These are phyloP conservation scores for Entomobrya multifasciata DNA, from an alignment of 2,888 invertebrate genomes.

Conservation along the genomic window DNA sequence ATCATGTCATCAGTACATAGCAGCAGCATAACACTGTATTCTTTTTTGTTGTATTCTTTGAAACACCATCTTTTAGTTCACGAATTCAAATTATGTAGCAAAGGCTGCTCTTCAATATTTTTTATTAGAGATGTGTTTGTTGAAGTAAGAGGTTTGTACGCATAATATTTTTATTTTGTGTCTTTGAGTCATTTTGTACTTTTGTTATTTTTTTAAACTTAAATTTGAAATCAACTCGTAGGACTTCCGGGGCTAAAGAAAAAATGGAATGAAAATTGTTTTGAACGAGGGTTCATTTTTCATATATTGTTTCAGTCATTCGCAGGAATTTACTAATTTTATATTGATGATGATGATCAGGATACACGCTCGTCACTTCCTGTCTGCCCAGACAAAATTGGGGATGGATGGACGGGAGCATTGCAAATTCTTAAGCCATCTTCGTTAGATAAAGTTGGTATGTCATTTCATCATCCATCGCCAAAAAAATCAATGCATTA, in stretches of 20 bases:
- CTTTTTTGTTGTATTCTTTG: too few relatives aligned
- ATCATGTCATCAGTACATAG: too few relatives aligned
- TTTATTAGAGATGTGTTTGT: neutral
- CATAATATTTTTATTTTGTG: neutral
- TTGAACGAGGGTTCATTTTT: constrained; percentile 48
- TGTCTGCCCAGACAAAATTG: constrained; percentile 72
- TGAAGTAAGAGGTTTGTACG: neutral
- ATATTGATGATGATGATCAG: constrained; percentile 62
- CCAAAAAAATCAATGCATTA: neutral
- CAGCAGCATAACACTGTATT: too few relatives aligned
- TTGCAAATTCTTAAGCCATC: constrained; percentile 70
- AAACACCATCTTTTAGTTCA: too few relatives aligned
- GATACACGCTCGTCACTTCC: constrained; percentile 72
- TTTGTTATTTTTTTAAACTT: neutral
- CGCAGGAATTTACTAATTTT: constrained; percentile 57
- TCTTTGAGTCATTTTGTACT: neutral
- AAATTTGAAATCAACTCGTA: too few relatives aligned
- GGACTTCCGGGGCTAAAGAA: neutral
- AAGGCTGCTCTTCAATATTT: too few relatives aligned
- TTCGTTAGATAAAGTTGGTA: constrained; percentile 70
- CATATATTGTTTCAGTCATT: constrained; percentile 45
- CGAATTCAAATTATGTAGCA: too few relatives aligned
- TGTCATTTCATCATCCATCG: constrained; percentile 48
- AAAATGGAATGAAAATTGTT: neutral
- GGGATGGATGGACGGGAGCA: constrained; percentile 71